phyloP scores from a whole-genome alignment of 2,113 vertebrate genomes.

The Atlantisia rogersi region DNA sequence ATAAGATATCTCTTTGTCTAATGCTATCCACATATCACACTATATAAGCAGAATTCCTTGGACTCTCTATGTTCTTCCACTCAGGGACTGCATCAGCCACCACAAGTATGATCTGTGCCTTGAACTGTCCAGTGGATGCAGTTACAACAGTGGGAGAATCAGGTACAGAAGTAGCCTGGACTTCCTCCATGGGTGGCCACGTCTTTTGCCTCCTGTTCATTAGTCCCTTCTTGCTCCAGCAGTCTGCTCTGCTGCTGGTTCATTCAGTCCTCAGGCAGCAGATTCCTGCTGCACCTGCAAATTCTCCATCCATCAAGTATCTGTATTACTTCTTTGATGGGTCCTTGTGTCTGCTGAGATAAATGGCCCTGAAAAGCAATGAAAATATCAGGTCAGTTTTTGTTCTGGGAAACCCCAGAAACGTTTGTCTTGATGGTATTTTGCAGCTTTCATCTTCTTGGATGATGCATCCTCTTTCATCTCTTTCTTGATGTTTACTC shows the following conservation, averaged over 20 bases:
- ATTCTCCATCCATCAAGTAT: conserved; percentile 26
- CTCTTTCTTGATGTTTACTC: conserved; percentile 28
- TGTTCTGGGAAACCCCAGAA: neutral
- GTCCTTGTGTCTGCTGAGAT: conserved; percentile 50
- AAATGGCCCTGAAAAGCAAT: conserved; percentile 60
- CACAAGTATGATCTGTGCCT: neutral
- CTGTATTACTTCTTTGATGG: neutral
- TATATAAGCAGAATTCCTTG: neutral
- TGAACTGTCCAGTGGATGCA: neutral
- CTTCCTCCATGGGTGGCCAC: neutral
- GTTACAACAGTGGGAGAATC: neutral
- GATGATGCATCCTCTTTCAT: conserved; percentile 33
- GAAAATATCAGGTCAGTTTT: conserved; percentile 53
- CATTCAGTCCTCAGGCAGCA: conserved; percentile 27
- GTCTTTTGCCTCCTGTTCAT: neutral
- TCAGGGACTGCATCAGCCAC: neutral
- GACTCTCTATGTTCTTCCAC: neutral
- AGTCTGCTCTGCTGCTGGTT: conserved; percentile 26
- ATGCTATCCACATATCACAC: neutral
- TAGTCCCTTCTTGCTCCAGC: neutral
- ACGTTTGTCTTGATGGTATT: neutral
- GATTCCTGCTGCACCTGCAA: conserved; percentile 36
- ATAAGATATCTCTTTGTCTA: neutral
- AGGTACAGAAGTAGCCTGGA: neutral
- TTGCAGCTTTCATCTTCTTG: conserved; percentile 35